A percentile compares a stretch with the other conserved stretches of the same genome.
These are phyloP conservation scores for Aeoliscus strigatus DNA, from an alignment of 2,797 vertebrate species.

Conservation along the genomic window DNA sequence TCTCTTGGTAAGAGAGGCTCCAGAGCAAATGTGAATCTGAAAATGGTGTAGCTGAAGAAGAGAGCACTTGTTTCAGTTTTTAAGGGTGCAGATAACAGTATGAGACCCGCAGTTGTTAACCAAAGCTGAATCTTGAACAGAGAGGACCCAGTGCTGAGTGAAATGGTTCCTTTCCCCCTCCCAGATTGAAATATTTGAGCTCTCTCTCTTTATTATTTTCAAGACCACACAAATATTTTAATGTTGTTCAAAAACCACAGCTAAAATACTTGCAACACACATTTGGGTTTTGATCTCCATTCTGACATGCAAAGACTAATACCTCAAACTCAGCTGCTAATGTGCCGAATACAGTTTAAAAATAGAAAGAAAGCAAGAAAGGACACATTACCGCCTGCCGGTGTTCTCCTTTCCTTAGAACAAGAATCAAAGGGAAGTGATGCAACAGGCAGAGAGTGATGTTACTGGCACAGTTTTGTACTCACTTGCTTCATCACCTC, in stretches of 20 bases:
- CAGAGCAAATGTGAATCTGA: slow-evolving; percentile 58
- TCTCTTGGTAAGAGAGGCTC: slow-evolving; percentile 46
- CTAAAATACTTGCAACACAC: slow-evolving; percentile 73
- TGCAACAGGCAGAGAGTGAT: slow-evolving; percentile 47
- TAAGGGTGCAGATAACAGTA: slow-evolving; percentile 67
- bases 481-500: slow-evolving; percentile 74
- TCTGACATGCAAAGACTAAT: slow-evolving; percentile 95
- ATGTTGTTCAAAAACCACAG: slow-evolving; percentile 63
- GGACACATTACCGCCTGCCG: slow-evolving; percentile 40
- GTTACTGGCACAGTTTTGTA: slow-evolving; percentile 70
- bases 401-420: slow-evolving; percentile 63
- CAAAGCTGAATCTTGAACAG: slow-evolving; percentile 85
- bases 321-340: slow-evolving; percentile 95
- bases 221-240: slow-evolving; percentile 60
- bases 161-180: slow-evolving; percentile 74
- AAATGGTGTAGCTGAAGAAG: slow-evolving; percentile 77
- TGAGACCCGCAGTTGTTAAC: slow-evolving; percentile 83
- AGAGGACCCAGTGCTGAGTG: slow-evolving; percentile 48
- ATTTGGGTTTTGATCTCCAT: slow-evolving; percentile 94
- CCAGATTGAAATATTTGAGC: slow-evolving; percentile 77
- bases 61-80: slow-evolving; percentile 88
- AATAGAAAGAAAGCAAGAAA: slow-evolving; percentile 24
- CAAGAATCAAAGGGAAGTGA: slow-evolving; percentile 67
- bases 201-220: slow-evolving; percentile 73
- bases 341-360: slow-evolving; percentile 69